These are phyloP conservation scores for Cosmia trapezina DNA, from an alignment of 2,888 invertebrate species.

Conservation along the genomic window DNA sequence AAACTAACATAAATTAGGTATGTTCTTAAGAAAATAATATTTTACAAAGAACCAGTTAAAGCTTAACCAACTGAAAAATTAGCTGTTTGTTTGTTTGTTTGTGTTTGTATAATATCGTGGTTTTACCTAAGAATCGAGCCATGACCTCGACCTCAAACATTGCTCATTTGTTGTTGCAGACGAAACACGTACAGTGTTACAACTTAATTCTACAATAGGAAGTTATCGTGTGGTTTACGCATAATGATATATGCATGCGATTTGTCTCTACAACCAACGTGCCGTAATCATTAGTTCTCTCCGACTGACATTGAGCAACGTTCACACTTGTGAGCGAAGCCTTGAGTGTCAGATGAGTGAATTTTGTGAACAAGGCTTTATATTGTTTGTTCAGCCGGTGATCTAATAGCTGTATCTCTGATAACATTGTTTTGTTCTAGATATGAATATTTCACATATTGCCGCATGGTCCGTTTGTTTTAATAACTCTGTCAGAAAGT, in stretches of 20 bases:
- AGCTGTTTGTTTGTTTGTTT: conserved; percentile 33
- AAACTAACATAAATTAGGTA: conserved; percentile 1
- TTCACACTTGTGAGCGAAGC: conserved; percentile 73
- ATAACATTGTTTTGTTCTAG: conserved; percentile 75
- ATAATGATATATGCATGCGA: conserved; percentile 61
- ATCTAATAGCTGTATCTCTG: conserved; percentile 67
- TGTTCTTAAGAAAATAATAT: conserved; percentile 13
- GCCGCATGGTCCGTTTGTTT: conserved; percentile 64
- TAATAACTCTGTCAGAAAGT: conserved; percentile 52
- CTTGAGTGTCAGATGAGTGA: conserved; percentile 76
- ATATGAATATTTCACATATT: conserved; percentile 61
- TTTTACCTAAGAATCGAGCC: conserved; percentile 36
- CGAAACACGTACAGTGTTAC: conserved; percentile 45
- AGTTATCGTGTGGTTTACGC: conserved; percentile 46
- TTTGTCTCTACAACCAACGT: conserved; percentile 70
- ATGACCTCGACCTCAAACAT: conserved; percentile 62
- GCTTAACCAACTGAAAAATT: conserved; percentile 30
- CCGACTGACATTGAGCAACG: conserved; percentile 77
- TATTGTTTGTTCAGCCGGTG: conserved; percentile 68
- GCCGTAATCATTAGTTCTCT: conserved; percentile 75
- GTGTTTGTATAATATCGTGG: conserved; percentile 28
- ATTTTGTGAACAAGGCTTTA: conserved; percentile 71
- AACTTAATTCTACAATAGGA: conserved; percentile 62
- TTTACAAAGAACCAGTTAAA: conserved; percentile 33
- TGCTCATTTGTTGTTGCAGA: conserved; percentile 43